Conservation (phyloP, 37 sponge, comb jelly and placozoan species). For the Crambe crambe region DNA sequence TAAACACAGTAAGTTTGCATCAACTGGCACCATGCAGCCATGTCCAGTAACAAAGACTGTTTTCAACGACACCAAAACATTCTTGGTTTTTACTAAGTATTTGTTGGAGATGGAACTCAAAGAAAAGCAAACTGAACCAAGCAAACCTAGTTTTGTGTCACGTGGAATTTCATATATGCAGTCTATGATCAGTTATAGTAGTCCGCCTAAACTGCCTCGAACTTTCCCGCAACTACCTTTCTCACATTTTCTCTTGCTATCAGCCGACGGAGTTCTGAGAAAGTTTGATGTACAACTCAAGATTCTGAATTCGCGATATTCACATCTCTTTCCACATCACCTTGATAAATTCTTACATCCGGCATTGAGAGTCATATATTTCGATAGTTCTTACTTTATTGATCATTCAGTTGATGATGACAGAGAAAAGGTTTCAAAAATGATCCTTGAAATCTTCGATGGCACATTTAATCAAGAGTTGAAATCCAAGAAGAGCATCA, state of each 20-base stretch:
- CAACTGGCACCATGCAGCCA: background rate
- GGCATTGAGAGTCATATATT: background rate
- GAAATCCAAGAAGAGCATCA: background rate
- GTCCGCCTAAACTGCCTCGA: background rate
- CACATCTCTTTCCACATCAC: background rate
- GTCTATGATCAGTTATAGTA: background rate
- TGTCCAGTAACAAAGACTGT: constrained; percentile 6
- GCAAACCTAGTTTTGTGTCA: background rate
- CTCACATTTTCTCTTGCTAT: constrained; percentile 36
- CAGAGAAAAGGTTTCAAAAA: background rate
- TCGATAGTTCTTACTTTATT: background rate
- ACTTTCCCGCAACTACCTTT: constrained; percentile 36
- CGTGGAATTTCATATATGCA: too few species aligned
- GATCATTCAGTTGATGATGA: background rate
- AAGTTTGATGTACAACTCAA: constrained; percentile 25
- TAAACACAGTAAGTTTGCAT: background rate
- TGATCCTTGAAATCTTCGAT: background rate
- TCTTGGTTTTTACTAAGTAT: background rate
- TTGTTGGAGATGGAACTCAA: background rate
- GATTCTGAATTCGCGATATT: background rate
- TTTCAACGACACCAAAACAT: background rate
- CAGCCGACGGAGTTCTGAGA: constrained; percentile 31
- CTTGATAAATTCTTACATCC: constrained; percentile 10
- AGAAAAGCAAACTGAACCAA: background rate
- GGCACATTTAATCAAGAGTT: background rate